Conservation (phyloP, 2,888 invertebrate genomes). For the Pycnomerus fuliginosus region DNA sequence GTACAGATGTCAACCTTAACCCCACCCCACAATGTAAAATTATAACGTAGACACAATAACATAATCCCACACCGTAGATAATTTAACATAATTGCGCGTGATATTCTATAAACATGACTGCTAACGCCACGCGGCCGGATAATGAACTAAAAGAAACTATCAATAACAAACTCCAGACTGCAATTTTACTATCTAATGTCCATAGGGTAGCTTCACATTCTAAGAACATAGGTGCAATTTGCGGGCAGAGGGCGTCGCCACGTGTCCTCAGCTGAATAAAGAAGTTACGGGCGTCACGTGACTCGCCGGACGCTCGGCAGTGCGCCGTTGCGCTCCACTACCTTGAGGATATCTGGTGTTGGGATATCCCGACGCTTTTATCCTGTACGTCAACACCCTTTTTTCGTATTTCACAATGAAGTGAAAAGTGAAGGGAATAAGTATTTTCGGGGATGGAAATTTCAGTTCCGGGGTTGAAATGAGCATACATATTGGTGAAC, state of each 20-base stretch:
- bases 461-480: slow-evolving; percentile 2
- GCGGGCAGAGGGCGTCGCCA: slow-evolving; percentile 53
- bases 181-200: slow-evolving; percentile 20
- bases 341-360: slow-evolving; percentile 44
- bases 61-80: slow-evolving; percentile 44
- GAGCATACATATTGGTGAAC: slow-evolving; percentile 29
- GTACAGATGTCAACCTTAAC: too few relatives aligned
- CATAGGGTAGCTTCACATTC: slow-evolving; percentile 37
- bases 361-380: slow-evolving; percentile 3
- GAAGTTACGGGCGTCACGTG: slow-evolving; percentile 52
- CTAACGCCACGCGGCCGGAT: slow-evolving; percentile 51
- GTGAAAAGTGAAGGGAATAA: slow-evolving; percentile 3
- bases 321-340: slow-evolving; percentile 49
- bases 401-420: background rate
- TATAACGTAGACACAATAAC: slow-evolving; percentile 13
- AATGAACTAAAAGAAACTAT: slow-evolving; percentile 54
- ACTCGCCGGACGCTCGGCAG: slow-evolving; percentile 33
- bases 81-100: slow-evolving; percentile 51
- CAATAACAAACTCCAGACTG: slow-evolving; percentile 51
- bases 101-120: slow-evolving; percentile 51
- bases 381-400: slow-evolving; percentile 5
- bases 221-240: slow-evolving; percentile 47
- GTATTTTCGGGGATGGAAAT: background rate
- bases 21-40: too few relatives aligned
- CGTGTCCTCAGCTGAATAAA: slow-evolving; percentile 51